These are phyloP conservation scores for Ophion ellenae DNA, from an alignment of 2,888 invertebrate genomes.

Conservation along the genomic window DNA sequence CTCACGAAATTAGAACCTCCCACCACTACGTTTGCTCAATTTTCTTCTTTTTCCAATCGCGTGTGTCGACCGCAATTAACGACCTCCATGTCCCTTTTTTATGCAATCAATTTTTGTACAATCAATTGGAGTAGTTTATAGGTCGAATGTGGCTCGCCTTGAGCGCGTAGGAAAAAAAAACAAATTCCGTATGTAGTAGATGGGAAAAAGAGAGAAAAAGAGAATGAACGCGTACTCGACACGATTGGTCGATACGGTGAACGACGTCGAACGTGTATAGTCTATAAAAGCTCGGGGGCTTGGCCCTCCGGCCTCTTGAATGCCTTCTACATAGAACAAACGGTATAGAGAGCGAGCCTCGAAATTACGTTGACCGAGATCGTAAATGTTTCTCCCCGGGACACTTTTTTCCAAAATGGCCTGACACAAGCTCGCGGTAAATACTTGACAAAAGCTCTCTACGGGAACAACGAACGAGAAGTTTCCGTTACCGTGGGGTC, in stretches of 20 bases:
- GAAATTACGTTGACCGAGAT: conserved; percentile 58
- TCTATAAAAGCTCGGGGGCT: conserved; percentile 37
- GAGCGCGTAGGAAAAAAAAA: background rate
- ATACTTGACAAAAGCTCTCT: conserved; percentile 17
- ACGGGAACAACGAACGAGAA: conserved; percentile 11
- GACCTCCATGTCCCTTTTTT: no score
- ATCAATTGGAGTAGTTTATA: background rate
- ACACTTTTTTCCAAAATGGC: conserved; percentile 48
- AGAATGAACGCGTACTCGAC: background rate
- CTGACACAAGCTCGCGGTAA: conserved; percentile 31
- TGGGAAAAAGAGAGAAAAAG: background rate
- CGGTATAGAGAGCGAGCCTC: conserved; percentile 10
- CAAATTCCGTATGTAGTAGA: background rate
- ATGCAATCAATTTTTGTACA: no score
- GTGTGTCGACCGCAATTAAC: background rate
- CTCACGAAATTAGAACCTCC: background rate
- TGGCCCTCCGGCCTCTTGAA: conserved; percentile 15
- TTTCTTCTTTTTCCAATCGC: background rate
- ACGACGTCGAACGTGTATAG: conserved; percentile 23
- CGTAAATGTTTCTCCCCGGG: conserved; percentile 50
- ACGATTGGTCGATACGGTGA: conserved; percentile 24
- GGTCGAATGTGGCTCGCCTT: background rate
- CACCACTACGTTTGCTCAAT: background rate
- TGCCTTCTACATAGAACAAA: background rate
- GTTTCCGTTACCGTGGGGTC: background rate